phyloP scores from a whole-genome alignment of 2,888 invertebrate species.

The Orchestes rusci region DNA sequence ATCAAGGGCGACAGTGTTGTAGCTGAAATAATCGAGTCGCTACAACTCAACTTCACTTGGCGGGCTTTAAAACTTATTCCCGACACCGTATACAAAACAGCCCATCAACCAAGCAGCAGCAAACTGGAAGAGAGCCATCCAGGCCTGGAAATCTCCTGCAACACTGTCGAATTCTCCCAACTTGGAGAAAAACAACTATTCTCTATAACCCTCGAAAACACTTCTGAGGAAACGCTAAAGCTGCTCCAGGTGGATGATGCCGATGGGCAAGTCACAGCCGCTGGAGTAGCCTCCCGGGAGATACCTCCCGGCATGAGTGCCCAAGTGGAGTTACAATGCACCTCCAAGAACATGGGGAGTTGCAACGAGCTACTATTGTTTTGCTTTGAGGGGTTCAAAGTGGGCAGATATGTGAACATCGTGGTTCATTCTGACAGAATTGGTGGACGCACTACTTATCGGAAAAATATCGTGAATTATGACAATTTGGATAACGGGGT shows the following conservation, averaged over 20 bases:
- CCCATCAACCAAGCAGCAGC: background rate
- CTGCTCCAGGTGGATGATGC: conserved; percentile 48
- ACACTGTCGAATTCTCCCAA: conserved; percentile 41
- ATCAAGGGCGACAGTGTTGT: conserved; percentile 55
- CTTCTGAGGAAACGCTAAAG: conserved; percentile 40
- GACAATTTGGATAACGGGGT: conserved; percentile 8
- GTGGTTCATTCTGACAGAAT: conserved; percentile 37
- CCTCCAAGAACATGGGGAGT: conserved; percentile 53
- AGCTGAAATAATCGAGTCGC: conserved; percentile 67
- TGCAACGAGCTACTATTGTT: conserved; percentile 56
- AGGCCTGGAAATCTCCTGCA: conserved; percentile 50
- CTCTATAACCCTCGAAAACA: conserved; percentile 46
- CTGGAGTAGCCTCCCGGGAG: conserved; percentile 1
- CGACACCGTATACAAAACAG: conserved; percentile 10
- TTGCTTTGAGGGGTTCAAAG: conserved; percentile 53
- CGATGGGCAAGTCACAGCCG: too few species aligned
- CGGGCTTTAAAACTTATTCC: conserved; percentile 51
- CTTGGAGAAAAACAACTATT: conserved; percentile 44
- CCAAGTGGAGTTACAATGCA: conserved; percentile 44
- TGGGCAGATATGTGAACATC: conserved; percentile 53
- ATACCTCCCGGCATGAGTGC: conserved; percentile 10
- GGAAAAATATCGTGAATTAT: conserved; percentile 8
- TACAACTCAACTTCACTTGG: conserved; percentile 51
- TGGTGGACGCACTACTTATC: conserved; percentile 9
- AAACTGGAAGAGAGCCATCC: conserved; percentile 38